Evolutionary conservation across 2,113 vertebrate genomes (phyloP).

Genomic region (Rhinogobius similis): DNA sequence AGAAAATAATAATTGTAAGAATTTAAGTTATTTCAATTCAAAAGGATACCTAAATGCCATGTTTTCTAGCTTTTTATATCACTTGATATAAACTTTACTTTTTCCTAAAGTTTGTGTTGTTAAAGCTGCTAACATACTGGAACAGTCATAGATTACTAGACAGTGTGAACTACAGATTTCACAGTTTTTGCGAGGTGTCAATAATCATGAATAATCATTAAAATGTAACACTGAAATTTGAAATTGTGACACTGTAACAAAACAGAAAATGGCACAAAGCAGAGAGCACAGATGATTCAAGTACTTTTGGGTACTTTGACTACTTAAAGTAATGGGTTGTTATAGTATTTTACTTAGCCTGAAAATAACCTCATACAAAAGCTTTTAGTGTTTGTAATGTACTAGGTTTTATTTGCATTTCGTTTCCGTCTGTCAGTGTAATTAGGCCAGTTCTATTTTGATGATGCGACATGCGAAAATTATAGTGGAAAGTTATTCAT

Average conservation of each 20-base stretch:
- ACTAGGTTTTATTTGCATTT: conserved; percentile 9
- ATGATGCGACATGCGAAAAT: conserved; percentile 4
- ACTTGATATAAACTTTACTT: no score
- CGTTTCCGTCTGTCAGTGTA: conserved; percentile 8
- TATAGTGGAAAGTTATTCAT: conserved; percentile 9
- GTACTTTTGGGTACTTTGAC: not conserved
- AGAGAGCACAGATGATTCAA: not conserved
- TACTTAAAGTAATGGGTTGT: not conserved
- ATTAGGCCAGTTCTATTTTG: conserved; percentile 12
- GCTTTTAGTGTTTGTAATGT: not conserved
- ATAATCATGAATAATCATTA: not conserved
- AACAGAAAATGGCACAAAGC: not conserved
- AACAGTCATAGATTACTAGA: not conserved
- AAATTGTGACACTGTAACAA: not conserved
- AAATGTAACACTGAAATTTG: not conserved
- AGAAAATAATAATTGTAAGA: not conserved
- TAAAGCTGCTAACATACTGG: no score
- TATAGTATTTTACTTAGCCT: not conserved
- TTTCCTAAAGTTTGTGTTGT: no score
- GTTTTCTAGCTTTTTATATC: no score
- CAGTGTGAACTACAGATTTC: not conserved
- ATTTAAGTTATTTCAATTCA: not conserved
- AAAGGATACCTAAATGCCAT: no score
- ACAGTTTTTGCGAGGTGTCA: not conserved
- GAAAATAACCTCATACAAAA: not conserved